phyloP scores from a whole-genome alignment of 2,888 invertebrate genomes.

The Empis stercorea region DNA sequence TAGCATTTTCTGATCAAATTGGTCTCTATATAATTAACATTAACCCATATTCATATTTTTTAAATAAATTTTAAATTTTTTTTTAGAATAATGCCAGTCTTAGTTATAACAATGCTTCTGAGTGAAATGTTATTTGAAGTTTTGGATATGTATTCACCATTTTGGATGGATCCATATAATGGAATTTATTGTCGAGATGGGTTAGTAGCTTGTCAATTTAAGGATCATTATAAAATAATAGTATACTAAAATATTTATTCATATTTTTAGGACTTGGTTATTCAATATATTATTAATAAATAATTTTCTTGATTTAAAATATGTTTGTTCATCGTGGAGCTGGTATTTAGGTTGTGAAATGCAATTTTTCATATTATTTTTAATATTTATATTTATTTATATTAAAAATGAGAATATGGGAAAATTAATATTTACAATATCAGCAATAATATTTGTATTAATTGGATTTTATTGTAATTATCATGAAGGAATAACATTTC shows the following conservation, averaged over 20 bases:
- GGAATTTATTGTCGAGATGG: constrained; percentile 22
- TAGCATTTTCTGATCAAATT: too few species aligned
- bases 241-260: too few species aligned
- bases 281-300: constrained; percentile 23
- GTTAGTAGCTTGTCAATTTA: constrained; percentile 20
- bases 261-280: constrained; percentile 22
- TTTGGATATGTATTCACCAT: constrained; percentile 23
- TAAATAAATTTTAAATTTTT: not conserved
- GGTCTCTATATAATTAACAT: too few species aligned
- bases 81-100: constrained; percentile 24
- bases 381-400: constrained; percentile 20
- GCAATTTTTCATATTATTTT: constrained; percentile 22
- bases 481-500: constrained; percentile 22
- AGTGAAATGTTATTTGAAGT: constrained; percentile 21
- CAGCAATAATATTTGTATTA: constrained; percentile 15
- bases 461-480: constrained; percentile 22
- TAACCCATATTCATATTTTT: not conserved
- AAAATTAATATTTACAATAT: constrained; percentile 17
- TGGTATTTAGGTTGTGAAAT: constrained; percentile 29
- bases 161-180: constrained; percentile 20
- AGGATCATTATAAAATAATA: too few species aligned
- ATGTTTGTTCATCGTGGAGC: constrained; percentile 24
- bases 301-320: constrained; percentile 21
- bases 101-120: constrained; percentile 22
- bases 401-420: constrained; percentile 19